These are phyloP conservation scores for Micromesistius poutassou DNA, from an alignment of 2,797 vertebrate genomes.

Conservation along the genomic window DNA sequence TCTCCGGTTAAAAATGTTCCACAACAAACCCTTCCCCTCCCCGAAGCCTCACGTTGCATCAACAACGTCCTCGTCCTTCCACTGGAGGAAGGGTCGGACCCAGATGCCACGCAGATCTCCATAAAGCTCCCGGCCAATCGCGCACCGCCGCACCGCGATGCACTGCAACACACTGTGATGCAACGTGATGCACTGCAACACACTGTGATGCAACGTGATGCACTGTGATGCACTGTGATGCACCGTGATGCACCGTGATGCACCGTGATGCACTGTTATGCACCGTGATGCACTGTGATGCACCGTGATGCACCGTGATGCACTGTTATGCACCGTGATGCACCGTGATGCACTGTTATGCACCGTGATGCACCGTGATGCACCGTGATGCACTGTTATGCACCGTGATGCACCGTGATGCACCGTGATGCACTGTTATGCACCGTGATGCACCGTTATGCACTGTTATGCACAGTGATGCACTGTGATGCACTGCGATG, in stretches of 20 bases:
- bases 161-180: too few relatives aligned
- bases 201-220: constrained; percentile 10
- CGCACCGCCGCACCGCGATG: neutral
- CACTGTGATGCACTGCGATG: neutral
- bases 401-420: constrained; percentile 5
- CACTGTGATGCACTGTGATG: neutral
- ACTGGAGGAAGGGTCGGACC: neutral
- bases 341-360: neutral
- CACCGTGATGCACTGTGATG: too few relatives aligned
- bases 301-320: constrained; percentile 5
- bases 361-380: constrained; percentile 25
- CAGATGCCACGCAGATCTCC: neutral
- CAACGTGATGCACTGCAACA: neutral
- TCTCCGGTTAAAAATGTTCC: neutral
- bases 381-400: too few relatives aligned
- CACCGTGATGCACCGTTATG: constrained; percentile 4
- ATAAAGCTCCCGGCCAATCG: neutral
- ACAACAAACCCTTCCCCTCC: neutral
- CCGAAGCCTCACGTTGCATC: neutral
- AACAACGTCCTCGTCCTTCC: neutral
- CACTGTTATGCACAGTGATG: neutral
- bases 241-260: constrained; percentile 25
- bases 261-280: too few relatives aligned
- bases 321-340: neutral
- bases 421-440: neutral